These are phyloP conservation scores for cattle (Bos taurus) DNA, from an alignment of 2,113 vertebrate species.

Conservation along the genomic window ARS-UCD2.0 NC_037334.1:10643001-10643500, in stretches of 20 bases:
- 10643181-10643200: neutral
- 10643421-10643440: neutral
- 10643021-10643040: neutral
- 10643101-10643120: neutral
- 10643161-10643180: neutral
- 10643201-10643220: neutral
- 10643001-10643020: neutral
- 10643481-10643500: neutral
- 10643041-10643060: neutral
- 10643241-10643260: neutral
- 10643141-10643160: neutral
- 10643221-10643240: neutral
- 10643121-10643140: neutral
- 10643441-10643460: neutral
- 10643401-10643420: neutral
- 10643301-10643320: neutral
- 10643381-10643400: neutral
- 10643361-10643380: neutral
- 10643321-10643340: neutral
- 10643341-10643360: neutral
- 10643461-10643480: neutral
- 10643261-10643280: neutral
- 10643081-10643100: neutral
- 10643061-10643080: neutral
- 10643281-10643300: neutral